phyloP scores from a whole-genome alignment of 2,888 invertebrate genomes.

The Apotomis turbidana region DNA sequence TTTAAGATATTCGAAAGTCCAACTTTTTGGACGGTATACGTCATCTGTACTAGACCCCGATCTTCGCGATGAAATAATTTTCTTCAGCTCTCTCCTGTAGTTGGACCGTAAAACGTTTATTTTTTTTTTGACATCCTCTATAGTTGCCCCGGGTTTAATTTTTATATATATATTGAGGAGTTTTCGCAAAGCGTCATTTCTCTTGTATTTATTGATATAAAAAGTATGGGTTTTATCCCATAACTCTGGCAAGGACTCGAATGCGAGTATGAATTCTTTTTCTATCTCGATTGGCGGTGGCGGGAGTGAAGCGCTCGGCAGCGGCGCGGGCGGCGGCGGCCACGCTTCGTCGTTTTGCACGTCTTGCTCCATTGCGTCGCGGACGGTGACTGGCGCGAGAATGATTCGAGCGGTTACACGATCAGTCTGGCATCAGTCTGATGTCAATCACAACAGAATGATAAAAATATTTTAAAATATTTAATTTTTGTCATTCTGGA shows the following conservation, averaged over 20 bases:
- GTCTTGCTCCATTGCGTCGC: no score
- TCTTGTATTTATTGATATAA: constrained; percentile 39
- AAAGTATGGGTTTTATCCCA: constrained; percentile 37
- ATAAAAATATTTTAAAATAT: constrained; percentile 1
- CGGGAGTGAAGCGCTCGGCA: constrained; percentile 38
- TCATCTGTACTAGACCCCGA: constrained; percentile 39
- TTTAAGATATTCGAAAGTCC: constrained; percentile 40
- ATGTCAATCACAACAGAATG: constrained; percentile 3
- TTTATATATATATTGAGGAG: constrained; percentile 39
- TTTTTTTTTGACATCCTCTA: constrained; percentile 38
- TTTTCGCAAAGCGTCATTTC: constrained; percentile 39
- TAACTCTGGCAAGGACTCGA: constrained; percentile 33
- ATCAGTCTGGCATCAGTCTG: constrained; percentile 3
- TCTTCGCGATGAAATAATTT: constrained; percentile 41
- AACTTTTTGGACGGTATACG: constrained; percentile 39
- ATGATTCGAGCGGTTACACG: constrained; percentile 3
- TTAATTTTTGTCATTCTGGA: not conserved
- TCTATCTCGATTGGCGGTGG: constrained; percentile 32
- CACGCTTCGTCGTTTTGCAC: not conserved
- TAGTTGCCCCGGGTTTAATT: constrained; percentile 40
- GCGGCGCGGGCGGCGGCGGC: constrained; percentile 37
- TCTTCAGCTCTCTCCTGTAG: constrained; percentile 41
- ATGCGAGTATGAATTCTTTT: constrained; percentile 32
- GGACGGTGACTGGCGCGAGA: not conserved
- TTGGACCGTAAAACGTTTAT: constrained; percentile 36